Evolutionary conservation across 2,888 invertebrate genomes (phyloP), one percentile per base, ranked within the genome.

Genomic region (Zaprionus obscuricornis): DNA sequence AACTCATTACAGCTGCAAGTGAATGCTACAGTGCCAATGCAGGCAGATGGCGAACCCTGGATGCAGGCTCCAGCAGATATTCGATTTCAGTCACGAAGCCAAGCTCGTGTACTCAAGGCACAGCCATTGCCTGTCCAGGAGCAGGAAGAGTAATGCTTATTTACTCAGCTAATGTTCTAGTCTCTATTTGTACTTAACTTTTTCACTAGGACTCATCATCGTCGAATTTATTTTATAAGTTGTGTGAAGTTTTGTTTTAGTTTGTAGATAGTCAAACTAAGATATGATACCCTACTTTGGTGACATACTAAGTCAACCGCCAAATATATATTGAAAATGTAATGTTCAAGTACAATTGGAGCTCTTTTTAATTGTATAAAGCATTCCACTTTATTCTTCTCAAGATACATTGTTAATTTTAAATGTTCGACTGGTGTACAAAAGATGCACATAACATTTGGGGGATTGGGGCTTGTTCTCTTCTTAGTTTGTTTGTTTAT

Each of bases 41-140:
- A 98, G 91, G 97, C 98, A 39, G 98, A 98, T 88, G 98, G 98
- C 0, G 98, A 98, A 85, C 98, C 98, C 0, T 98, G 98, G 98
- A 96, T 98, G 95, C 98, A 98, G 89, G 94, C 96, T 1, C 96
- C 98, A 0, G 96, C 97, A 91, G 97, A 96, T 90, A 96, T 97
- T 91, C 91, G 91, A 11, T 59, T 90, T n/a, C 86, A 87, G 50
- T 70, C 88, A 2, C 85, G 89, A 26, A 88, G 89, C 49, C 90
- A 90, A 75, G 90, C 88, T 1, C 88, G 86, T 24, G 88, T 90
- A 66, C 68, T 90, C 1, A 87, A 87, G 55, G 65, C 74, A 29
- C 70, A 76, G 1, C 31, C 63, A 40, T 27, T n/a, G 16, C 8
- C 22, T 20, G 14, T 18, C 22, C 10, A 57, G 8, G 14, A 50